Evolutionary conservation across 2,888 invertebrate genomes (phyloP).

Genomic region (Osmoderma eremita): DNA sequence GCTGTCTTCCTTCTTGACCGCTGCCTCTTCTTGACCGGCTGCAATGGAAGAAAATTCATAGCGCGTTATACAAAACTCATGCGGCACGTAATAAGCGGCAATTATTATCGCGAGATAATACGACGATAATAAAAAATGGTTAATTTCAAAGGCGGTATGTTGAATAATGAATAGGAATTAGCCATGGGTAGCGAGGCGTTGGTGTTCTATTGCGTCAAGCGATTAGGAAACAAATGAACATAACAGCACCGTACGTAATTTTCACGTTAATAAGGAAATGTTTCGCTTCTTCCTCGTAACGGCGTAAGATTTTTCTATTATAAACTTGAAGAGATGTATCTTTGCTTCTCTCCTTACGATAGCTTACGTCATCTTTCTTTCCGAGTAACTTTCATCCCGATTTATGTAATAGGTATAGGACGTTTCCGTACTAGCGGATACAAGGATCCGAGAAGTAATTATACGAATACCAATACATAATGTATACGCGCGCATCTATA

Average conservation of each 20-base stretch:
- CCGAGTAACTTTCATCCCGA: too few relatives aligned
- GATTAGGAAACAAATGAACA: slow-evolving; percentile 4
- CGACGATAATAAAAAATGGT: neutral
- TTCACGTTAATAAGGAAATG: slow-evolving; percentile 9
- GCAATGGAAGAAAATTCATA: neutral
- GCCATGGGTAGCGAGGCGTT: slow-evolving; percentile 26
- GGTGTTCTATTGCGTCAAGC: slow-evolving; percentile 9
- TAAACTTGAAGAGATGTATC: too few relatives aligned
- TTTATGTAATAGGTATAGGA: too few relatives aligned
- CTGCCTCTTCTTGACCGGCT: slow-evolving; percentile 64
- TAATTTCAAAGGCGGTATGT: neutral
- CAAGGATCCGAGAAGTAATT: too few relatives aligned
- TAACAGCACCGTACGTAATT: neutral
- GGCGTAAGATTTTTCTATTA: too few relatives aligned
- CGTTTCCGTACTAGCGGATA: too few relatives aligned
- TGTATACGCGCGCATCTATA: too few relatives aligned
- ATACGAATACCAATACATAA: too few relatives aligned
- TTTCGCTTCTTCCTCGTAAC: slow-evolving; percentile 5
- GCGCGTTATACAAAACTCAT: neutral
- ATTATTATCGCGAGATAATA: neutral
- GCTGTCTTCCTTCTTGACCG: slow-evolving; percentile 83
- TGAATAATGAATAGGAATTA: slow-evolving; percentile 10
- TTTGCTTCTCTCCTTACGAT: too few relatives aligned
- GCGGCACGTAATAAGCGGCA: neutral
- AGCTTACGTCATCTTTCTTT: too few relatives aligned